These are phyloP conservation scores for Chanos chanos DNA, from an alignment of 2,797 vertebrate genomes.

Conservation along the genomic window DNA sequence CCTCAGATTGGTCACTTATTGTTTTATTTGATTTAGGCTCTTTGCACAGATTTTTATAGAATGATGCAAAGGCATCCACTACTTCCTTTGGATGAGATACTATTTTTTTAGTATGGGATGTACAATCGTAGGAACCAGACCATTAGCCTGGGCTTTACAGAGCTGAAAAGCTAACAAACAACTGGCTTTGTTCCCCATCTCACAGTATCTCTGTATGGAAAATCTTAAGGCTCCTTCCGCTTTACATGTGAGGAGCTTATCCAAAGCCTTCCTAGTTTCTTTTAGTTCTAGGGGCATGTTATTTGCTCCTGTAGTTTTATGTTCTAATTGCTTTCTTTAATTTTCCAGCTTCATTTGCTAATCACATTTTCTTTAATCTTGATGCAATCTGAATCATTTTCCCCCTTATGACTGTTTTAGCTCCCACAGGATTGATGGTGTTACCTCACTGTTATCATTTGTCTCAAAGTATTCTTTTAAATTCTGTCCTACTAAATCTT, in stretches of 20 bases:
- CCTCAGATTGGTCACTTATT: too few relatives aligned
- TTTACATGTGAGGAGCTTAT: slow-evolving; percentile 13
- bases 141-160: slow-evolving; percentile 2
- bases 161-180: slow-evolving; percentile 17
- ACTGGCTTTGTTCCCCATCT: slow-evolving; percentile 28
- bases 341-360: too few relatives aligned
- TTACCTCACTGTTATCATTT: slow-evolving; percentile 20
- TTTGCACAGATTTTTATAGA: slow-evolving; percentile 8
- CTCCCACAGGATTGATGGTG: neutral
- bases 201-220: slow-evolving; percentile 23
- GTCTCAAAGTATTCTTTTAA: slow-evolving; percentile 17
- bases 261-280: neutral
- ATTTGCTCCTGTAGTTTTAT: too few relatives aligned
- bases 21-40: neutral
- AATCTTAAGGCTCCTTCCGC: slow-evolving; percentile 20
- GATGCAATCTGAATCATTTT: slow-evolving; percentile 18
- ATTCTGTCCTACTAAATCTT: slow-evolving; percentile 12
- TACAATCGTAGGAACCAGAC: slow-evolving; percentile 12
- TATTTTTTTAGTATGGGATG: slow-evolving; percentile 6
- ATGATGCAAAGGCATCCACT: slow-evolving; percentile 3
- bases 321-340: too few relatives aligned
- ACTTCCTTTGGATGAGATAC: neutral
- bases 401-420: neutral
- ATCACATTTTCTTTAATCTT: neutral
- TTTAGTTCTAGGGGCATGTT: neutral